These are phyloP conservation scores for Salvelinus fontinalis DNA, from an alignment of 2,113 vertebrate genomes.

Conservation along the genomic window DNA sequence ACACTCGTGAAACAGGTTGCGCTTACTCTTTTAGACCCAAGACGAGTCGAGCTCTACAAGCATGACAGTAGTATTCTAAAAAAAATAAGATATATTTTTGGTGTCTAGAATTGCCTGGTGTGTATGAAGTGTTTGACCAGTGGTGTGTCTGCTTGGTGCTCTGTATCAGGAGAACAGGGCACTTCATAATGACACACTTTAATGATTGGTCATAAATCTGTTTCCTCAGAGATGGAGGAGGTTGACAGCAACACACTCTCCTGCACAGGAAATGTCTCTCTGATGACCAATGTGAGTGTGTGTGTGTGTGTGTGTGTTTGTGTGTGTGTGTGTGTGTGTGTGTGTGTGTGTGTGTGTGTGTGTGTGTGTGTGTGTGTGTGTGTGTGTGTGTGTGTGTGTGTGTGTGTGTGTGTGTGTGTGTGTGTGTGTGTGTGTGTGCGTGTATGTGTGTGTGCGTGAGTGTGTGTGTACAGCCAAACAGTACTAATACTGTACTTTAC, in stretches of 20 bases:
- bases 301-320: neutral
- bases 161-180: slow-evolving; percentile 45
- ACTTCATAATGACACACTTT: slow-evolving; percentile 90
- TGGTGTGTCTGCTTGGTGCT: slow-evolving; percentile 14
- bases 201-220: slow-evolving; percentile 95
- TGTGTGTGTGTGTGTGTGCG: neutral
- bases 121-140: slow-evolving; percentile 23
- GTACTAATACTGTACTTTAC: too few relatives aligned
- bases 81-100: neutral
- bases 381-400: slow-evolving; percentile 40
- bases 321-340: neutral
- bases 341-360: too few relatives aligned
- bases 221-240: slow-evolving; percentile 91
- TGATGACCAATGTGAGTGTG: slow-evolving; percentile 80
- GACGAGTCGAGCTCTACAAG: slow-evolving; percentile 40
- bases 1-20: slow-evolving; percentile 31
- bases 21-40: slow-evolving; percentile 74
- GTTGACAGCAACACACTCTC: slow-evolving; percentile 86
- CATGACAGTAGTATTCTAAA: neutral
- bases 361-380: neutral
- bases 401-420: neutral
- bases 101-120: neutral
- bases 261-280: slow-evolving; percentile 87
- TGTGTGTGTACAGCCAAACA: neutral
- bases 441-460: neutral